Conservation (phyloP, 1,140 invertebrate species). For the Anthonomus grandis region DNA sequence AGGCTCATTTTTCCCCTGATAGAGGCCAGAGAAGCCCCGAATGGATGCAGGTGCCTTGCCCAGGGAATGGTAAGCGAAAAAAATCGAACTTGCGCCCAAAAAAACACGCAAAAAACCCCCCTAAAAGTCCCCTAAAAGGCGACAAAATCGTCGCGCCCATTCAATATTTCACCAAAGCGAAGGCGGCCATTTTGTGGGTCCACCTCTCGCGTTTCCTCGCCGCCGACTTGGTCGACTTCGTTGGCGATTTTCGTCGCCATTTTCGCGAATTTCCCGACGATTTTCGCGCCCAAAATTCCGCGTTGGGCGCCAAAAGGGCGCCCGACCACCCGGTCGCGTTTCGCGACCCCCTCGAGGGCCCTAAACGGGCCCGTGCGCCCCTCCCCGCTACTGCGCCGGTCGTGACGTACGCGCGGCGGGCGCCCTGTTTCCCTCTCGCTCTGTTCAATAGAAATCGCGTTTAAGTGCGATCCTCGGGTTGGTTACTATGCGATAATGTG, state of each 20-base stretch:
- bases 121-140: neutral
- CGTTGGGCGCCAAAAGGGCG: constrained; percentile 10
- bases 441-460: constrained; percentile 16
- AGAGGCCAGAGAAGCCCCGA: too few species aligned
- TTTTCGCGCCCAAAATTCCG: neutral
- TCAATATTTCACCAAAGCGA: too few species aligned
- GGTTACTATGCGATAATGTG: constrained; percentile 40
- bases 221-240: too few species aligned
- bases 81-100: too few species aligned
- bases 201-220: constrained; percentile 30
- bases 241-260: constrained; percentile 18
- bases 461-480: constrained; percentile 33
- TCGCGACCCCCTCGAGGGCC: constrained; percentile 26
- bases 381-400: too few species aligned
- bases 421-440: constrained; percentile 17
- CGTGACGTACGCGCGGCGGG: constrained; percentile 38
- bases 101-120: too few species aligned
- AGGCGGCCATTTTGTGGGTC: constrained; percentile 38
- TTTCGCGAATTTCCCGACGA: constrained; percentile 18
- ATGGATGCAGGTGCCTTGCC: too few species aligned
- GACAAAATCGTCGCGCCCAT: neutral
- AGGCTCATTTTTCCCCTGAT: too few species aligned
- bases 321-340: constrained; percentile 26
- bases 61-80: too few species aligned
- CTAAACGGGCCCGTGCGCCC: constrained; percentile 32